phyloP scores from a whole-genome alignment of 2,113 vertebrate species.

The Calidris pugnax region DNA sequence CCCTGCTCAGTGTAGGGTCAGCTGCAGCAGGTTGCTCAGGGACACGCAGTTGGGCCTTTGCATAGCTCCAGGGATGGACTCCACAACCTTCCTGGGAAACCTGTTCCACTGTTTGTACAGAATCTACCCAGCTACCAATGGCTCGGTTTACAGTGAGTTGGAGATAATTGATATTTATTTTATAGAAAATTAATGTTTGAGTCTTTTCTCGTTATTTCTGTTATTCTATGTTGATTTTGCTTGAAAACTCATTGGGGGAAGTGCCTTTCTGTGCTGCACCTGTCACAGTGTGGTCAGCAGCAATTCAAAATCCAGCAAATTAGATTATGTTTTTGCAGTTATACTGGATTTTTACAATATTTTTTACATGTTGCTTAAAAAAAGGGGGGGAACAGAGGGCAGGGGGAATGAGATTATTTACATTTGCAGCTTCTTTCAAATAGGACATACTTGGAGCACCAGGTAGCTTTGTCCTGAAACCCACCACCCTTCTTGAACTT shows the following conservation, averaged over 20 bases:
- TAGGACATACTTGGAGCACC: not conserved
- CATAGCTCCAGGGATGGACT: not conserved
- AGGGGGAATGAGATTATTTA: not conserved
- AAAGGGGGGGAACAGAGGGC: accelerated
- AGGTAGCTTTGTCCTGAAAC: not conserved
- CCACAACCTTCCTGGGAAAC: not conserved
- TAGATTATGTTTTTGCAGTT: not conserved
- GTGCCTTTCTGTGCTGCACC: not conserved
- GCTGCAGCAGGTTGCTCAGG: not conserved
- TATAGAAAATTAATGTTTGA: not conserved
- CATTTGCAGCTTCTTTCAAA: not conserved
- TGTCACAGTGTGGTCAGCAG: not conserved
- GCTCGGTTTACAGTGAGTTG: not conserved
- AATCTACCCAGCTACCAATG: not conserved
- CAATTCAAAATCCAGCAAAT: not conserved
- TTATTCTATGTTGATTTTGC: not conserved
- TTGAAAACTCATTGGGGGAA: not conserved
- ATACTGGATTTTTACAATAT: not conserved
- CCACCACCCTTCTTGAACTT: not conserved
- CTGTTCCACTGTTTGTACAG: not conserved
- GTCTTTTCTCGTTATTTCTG: not conserved
- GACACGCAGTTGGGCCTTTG: accelerated
- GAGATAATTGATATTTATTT: not conserved
- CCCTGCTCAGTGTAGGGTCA: not conserved
- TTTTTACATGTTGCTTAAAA: not conserved